A percentile compares a stretch with the other conserved stretches of the same genome.
phyloP scores from a whole-genome alignment of 2,888 invertebrate genomes.

The Lathronympha strigana region DNA sequence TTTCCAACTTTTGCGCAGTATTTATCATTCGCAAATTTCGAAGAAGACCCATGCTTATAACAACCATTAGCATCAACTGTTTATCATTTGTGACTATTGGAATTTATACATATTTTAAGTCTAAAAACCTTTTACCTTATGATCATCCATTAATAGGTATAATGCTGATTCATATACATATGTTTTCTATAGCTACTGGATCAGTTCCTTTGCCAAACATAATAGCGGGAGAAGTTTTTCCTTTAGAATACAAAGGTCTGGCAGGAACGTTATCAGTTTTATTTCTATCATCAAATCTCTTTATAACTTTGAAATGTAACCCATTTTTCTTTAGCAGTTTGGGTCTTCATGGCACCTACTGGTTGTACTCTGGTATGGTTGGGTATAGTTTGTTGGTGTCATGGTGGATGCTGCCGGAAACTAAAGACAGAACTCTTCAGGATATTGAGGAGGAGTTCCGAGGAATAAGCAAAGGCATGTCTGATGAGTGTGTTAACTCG shows the following conservation, averaged over 20 bases:
- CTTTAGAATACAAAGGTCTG: slow-evolving; percentile 48
- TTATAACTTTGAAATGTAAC: slow-evolving; percentile 51
- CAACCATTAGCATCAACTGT: slow-evolving; percentile 27
- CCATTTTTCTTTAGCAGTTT: slow-evolving; percentile 47
- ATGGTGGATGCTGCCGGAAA: slow-evolving; percentile 44
- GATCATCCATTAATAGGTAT: slow-evolving; percentile 44
- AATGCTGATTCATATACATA: slow-evolving; percentile 47
- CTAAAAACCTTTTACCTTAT: slow-evolving; percentile 27
- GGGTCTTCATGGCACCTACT: slow-evolving; percentile 49
- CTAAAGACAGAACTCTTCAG: slow-evolving; percentile 46
- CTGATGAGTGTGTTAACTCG: slow-evolving; percentile 3
- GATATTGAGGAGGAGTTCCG: slow-evolving; percentile 48
- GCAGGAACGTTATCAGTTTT: slow-evolving; percentile 56
- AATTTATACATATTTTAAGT: slow-evolving; percentile 26
- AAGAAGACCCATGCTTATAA: slow-evolving; percentile 33
- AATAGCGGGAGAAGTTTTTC: slow-evolving; percentile 51
- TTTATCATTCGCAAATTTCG: slow-evolving; percentile 44
- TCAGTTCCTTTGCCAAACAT: slow-evolving; percentile 47
- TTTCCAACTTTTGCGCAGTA: slow-evolving; percentile 48
- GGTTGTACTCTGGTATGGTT: slow-evolving; percentile 44
- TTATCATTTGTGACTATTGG: slow-evolving; percentile 29
- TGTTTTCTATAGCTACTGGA: slow-evolving; percentile 48
- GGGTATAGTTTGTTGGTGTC: slow-evolving; percentile 42
- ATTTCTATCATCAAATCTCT: slow-evolving; percentile 51
- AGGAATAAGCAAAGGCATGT: slow-evolving; percentile 23